These are phyloP conservation scores for Neodiprion virginianus DNA, from an alignment of 1,140 invertebrate species.

Conservation along the genomic window DNA sequence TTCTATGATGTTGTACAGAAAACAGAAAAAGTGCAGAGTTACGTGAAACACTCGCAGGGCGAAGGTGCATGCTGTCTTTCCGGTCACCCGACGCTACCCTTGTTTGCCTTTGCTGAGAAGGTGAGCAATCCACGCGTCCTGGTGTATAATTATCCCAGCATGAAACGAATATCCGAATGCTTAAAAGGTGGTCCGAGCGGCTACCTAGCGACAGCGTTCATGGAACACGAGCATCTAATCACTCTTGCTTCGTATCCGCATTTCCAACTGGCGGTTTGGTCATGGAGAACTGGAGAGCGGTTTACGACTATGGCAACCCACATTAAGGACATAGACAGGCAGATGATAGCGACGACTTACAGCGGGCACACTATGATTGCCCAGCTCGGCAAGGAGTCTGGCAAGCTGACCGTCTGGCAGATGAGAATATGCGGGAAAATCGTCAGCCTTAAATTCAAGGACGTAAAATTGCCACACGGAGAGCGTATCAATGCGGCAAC, in stretches of 20 bases:
- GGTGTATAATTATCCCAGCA: slow-evolving; percentile 47
- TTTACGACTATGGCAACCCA: slow-evolving; percentile 34
- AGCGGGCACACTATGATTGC: slow-evolving; percentile 33
- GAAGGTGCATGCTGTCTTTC: slow-evolving; percentile 49
- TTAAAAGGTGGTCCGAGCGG: slow-evolving; percentile 25
- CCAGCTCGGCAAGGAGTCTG: slow-evolving; percentile 44
- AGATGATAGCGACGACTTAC: slow-evolving; percentile 36
- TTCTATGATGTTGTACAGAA: slow-evolving; percentile 43
- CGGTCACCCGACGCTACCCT: slow-evolving; percentile 34
- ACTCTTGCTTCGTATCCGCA: slow-evolving; percentile 45
- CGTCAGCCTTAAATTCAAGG: slow-evolving; percentile 27
- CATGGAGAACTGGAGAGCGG: slow-evolving; percentile 53
- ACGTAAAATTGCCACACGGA: slow-evolving; percentile 37
- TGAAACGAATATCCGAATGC: slow-evolving; percentile 47
- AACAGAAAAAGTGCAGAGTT: slow-evolving; percentile 36
- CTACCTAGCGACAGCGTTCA: slow-evolving; percentile 50
- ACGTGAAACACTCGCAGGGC: slow-evolving; percentile 35
- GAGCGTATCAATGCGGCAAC: slow-evolving; percentile 32
- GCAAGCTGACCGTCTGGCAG: slow-evolving; percentile 46
- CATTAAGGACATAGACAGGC: slow-evolving; percentile 42
- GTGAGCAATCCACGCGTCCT: slow-evolving; percentile 44
- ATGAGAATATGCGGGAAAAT: slow-evolving; percentile 28
- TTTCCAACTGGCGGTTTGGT: slow-evolving; percentile 51
- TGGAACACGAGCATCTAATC: slow-evolving; percentile 40
- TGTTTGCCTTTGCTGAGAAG: slow-evolving; percentile 49